Base-by-base conservation (phyloP, 2,888 invertebrate species). In the Plagodis dolabraria region DNA sequence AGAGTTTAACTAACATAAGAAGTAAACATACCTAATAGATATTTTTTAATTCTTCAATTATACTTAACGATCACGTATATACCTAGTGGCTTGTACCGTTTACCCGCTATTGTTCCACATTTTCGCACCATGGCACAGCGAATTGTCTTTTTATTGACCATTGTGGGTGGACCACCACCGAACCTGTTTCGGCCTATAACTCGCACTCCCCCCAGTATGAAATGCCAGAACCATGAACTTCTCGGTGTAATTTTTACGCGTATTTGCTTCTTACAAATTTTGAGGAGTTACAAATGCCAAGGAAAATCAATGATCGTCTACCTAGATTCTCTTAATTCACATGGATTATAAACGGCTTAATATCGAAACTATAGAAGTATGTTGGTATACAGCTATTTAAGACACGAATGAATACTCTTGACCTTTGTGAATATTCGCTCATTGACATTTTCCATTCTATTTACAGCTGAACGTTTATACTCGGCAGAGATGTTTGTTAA, bases 111-210 rank as follows among this genome's bases (percentile, higher is more conserved):
- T 47, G 56, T 64, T 65, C 64, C 62, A 50, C 55, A 59, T 60
- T 64, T 63, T 60, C 63, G 57, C 67, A 63, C 64, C 59, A 48
- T 63, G 59, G 63, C 64, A 63, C 47, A 54, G 64, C 61, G 60
- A 75, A 77, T 70, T 66, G 61, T 64, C 49, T 63, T 74, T 79
- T 77, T 76, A 79, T 74, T 64, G 64, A 61, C 57, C 55, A 70
- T 71, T 70, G 70, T 68, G 62, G 74, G 50, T 64, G 58, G 57
- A 54, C 44, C 50, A 53, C 59, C 54, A 54, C 55, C 47, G 47
- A 60, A 50, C 47, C 50, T 47, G 53, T 55, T 53, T 45, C 63
- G 46, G 59, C 54, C 60, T 56, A 49, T 55, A 58, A 33, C 45
- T 53, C 56, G 43, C 57, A 57, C 44, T 53, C 52, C 46, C 53